Conservation (phyloP, 2,797 vertebrate genomes). For the Picus viridis region DNA sequence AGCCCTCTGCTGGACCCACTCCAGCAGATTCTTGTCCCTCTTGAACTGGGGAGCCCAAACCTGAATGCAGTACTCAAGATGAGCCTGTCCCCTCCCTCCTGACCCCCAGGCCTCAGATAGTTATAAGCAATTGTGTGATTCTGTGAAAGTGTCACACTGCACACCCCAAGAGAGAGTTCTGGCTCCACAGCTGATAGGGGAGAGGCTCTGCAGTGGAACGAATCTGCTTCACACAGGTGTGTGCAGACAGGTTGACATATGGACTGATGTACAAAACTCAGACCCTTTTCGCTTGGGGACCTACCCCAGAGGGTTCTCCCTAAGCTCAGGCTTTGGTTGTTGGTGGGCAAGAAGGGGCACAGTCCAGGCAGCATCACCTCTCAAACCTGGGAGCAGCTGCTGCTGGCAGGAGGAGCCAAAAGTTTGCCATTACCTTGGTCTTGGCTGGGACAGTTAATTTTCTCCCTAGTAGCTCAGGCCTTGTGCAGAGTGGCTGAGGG, state of each 20-base stretch:
- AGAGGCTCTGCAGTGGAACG: not conserved
- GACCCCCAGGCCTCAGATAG: too few relatives aligned
- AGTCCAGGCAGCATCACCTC: not conserved
- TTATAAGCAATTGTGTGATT: not conserved
- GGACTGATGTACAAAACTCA: not conserved
- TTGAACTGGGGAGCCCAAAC: too few relatives aligned
- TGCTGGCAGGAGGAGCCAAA: not conserved
- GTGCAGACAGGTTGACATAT: not conserved
- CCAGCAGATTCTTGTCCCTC: too few relatives aligned
- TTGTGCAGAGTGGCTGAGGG: too few relatives aligned
- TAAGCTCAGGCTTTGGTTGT: not conserved
- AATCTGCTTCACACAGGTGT: fast-evolving
- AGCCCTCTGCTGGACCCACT: too few relatives aligned
- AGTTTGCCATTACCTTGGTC: not conserved
- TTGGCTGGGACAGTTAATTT: not conserved
- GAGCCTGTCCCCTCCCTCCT: too few relatives aligned
- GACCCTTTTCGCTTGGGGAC: not conserved
- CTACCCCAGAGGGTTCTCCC: not conserved
- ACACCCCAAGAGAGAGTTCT: not conserved
- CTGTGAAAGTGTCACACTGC: not conserved
- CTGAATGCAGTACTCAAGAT: too few relatives aligned
- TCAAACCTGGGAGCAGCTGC: not conserved
- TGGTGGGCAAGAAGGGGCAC: not conserved
- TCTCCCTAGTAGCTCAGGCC: not conserved
- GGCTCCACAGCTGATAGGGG: not conserved